A percentile compares a stretch with the other conserved stretches of the same genome.
These are phyloP conservation scores for Epinephelus coioides DNA, from an alignment of 2,797 vertebrate genomes.

Conservation along the genomic window DNA sequence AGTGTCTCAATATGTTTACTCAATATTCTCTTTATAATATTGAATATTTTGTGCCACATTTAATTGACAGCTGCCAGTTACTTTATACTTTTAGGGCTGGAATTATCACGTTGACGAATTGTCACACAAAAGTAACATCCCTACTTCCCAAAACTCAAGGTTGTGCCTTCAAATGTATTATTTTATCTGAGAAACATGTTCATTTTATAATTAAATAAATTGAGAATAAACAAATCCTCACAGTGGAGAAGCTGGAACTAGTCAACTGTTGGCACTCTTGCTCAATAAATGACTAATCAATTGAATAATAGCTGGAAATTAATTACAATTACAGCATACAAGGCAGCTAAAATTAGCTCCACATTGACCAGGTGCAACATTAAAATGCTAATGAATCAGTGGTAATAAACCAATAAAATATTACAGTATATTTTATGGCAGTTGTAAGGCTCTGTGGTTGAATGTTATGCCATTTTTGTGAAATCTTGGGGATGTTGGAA, in stretches of 20 bases:
- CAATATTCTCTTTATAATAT: not conserved
- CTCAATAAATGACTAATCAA: conserved; percentile 4
- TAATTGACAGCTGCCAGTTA: not conserved
- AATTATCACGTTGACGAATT: not conserved
- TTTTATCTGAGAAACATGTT: not conserved
- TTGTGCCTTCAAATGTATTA: not conserved
- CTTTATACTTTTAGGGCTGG: not conserved
- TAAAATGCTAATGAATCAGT: not conserved
- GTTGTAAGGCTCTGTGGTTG: too few species aligned
- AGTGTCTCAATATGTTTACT: not conserved
- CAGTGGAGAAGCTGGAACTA: not conserved
- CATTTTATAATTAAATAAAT: not conserved
- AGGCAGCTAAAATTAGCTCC: conserved; percentile 5
- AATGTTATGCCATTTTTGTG: too few species aligned
- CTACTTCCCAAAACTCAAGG: not conserved
- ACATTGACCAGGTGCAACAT: not conserved
- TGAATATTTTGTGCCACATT: not conserved
- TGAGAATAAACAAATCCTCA: not conserved
- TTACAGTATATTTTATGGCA: not conserved
- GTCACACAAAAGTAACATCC: not conserved
- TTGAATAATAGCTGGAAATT: conserved; percentile 5
- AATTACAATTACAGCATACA: not conserved
- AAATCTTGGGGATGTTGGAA: too few species aligned
- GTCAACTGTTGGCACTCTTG: not conserved
- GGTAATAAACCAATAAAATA: not conserved